Evolutionary conservation across 2,888 invertebrate species (phyloP).

Genomic region (Yponomeuta sedellus): DNA sequence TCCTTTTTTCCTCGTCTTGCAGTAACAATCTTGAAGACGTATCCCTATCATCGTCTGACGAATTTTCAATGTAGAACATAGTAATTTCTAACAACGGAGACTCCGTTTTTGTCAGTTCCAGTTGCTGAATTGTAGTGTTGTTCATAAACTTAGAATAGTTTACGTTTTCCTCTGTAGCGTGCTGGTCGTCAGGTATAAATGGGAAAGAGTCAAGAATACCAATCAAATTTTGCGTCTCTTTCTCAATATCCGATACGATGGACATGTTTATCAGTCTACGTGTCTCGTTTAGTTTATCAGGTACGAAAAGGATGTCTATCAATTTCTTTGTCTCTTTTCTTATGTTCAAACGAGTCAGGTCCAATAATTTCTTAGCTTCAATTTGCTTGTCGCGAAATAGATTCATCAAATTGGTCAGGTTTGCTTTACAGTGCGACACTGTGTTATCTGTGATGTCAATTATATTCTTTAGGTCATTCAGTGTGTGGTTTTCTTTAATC

Average conservation of each 20-base stretch:
- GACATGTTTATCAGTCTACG: neutral
- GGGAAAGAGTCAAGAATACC: too few species aligned
- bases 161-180: too few species aligned
- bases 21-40: neutral
- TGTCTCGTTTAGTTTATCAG: neutral
- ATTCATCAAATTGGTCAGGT: neutral
- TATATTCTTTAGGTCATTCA: neutral
- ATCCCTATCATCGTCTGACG: neutral
- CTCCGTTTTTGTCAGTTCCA: neutral
- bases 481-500: neutral
- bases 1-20: neutral
- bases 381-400: neutral
- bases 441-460: neutral
- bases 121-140: neutral
- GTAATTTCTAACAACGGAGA: neutral
- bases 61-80: neutral
- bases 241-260: neutral
- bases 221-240: neutral
- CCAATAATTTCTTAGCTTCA: neutral
- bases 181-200: too few species aligned
- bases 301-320: neutral
- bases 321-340: neutral
- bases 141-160: too few species aligned
- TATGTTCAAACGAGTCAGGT: neutral
- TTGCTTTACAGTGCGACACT: neutral